These are phyloP conservation scores for Oedothorax gibbosus DNA, from an alignment of 1,140 invertebrate genomes.

Conservation along the genomic window DNA sequence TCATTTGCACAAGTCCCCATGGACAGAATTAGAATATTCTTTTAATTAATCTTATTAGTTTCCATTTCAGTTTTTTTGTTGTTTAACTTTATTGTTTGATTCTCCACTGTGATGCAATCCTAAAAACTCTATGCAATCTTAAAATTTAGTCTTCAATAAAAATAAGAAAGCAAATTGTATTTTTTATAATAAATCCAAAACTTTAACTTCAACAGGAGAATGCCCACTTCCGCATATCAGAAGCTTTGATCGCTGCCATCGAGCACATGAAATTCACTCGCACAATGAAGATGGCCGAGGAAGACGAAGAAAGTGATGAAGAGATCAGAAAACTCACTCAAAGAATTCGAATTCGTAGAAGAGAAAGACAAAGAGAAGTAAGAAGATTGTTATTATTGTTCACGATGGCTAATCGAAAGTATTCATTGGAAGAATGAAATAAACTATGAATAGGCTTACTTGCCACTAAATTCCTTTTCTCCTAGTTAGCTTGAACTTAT, in stretches of 20 bases:
- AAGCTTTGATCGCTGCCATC: slow-evolving; percentile 86
- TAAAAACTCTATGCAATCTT: no score
- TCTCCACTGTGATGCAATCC: neutral
- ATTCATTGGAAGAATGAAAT: no score
- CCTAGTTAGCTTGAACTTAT: no score
- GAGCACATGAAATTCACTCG: slow-evolving; percentile 74
- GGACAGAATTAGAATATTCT: no score
- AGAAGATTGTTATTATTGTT: slow-evolving; percentile 10
- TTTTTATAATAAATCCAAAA: no score
- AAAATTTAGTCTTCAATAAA: no score
- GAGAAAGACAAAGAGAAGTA: slow-evolving; percentile 72
- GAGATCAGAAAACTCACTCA: slow-evolving; percentile 78
- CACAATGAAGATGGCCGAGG: slow-evolving; percentile 68
- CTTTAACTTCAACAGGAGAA: slow-evolving; percentile 74
- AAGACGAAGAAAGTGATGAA: slow-evolving; percentile 77
- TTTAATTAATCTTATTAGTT: no score
- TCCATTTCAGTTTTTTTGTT: neutral
- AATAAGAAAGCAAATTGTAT: no score
- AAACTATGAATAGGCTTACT: no score
- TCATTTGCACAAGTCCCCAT: no score
- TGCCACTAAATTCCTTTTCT: no score
- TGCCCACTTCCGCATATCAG: slow-evolving; percentile 86
- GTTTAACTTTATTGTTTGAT: neutral
- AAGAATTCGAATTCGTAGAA: slow-evolving; percentile 74
- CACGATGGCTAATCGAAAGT: no score